Evolutionary conservation across 2,888 invertebrate genomes (phyloP), one percentile per base, ranked within the genome.

Genomic region (Perithous albicinctus): DNA sequence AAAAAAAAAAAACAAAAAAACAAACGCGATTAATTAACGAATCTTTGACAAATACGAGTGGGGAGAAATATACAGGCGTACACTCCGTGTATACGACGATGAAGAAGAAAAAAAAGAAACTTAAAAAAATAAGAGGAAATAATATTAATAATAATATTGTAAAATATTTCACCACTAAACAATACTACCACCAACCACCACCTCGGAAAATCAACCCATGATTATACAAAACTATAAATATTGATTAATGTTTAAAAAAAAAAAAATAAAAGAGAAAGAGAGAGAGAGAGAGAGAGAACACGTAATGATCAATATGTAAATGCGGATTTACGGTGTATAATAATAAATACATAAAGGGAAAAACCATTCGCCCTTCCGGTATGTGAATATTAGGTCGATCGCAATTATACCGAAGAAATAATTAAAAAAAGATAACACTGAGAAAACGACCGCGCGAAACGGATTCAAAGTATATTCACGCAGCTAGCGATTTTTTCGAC

Each of bases 401-500:
- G 67, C 72, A 63, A 59, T 78, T 56, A 56, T 69, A 80, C 26
- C 72, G 51, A 51, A 80, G 26, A 78, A 35, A 61, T 26, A 29
- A 59, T 12, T 2, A 38, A 63, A 2, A 26, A 54, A 80, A 43
- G 32, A 46, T n/a, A 56, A 69, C 46, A 46, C 26, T 23, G 46
- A 61, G 7, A 29, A 63, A 69, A 7, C 59, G 29, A 18, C 35
- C 72, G 48, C 59, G 59, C 75, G n/a, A n/a, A 61, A 64, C 61
- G 67, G 46, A 75, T 76, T 78, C 69, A 73, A 84, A 82, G 66
- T 76, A 64, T 48, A n/a, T 69, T 73, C 77, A 73, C 82, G 78
- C 73, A 56, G 66, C 69, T 78, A 73, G 82, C 82, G 74, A 84
- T 82, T 85, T 80, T 85, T 78, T 82, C 79, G 77, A 84, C 84